Conservation (phyloP, 2,113 vertebrate species). For the Python bivittatus region DNA sequence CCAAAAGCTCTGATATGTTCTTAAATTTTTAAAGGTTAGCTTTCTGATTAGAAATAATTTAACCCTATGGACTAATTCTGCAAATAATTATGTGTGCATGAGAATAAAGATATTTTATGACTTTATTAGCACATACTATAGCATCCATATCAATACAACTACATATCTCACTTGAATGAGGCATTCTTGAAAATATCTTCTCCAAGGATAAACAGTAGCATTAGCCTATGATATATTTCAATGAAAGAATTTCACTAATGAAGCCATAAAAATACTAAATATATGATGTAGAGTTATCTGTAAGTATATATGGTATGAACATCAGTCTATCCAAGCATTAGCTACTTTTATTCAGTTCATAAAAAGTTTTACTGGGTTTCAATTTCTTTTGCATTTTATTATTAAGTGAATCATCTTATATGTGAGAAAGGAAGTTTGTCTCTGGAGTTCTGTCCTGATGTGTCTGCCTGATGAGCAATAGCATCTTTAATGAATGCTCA, state of each 20-base stretch:
- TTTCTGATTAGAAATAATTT: slow-evolving; percentile 4
- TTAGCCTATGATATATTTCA: neutral
- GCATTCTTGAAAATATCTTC: neutral
- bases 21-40: neutral
- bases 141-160: neutral
- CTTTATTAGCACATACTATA: neutral
- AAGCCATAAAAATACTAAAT: slow-evolving; percentile 32
- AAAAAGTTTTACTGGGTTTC: slow-evolving; percentile 29
- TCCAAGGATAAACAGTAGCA: neutral
- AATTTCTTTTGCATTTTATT: slow-evolving; percentile 36
- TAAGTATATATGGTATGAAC: slow-evolving; percentile 60
- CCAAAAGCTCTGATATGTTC: neutral
- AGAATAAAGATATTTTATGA: neutral
- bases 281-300: slow-evolving; percentile 35
- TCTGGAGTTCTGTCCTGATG: slow-evolving; percentile 48
- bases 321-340: slow-evolving; percentile 58
- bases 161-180: neutral
- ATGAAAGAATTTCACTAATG: neutral
- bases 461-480: slow-evolving; percentile 52
- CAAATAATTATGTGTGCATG: neutral
- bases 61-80: neutral
- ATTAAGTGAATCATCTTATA: slow-evolving; percentile 39
- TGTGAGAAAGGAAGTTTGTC: slow-evolving; percentile 40
- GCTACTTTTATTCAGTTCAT: slow-evolving; percentile 24
- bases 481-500: slow-evolving; percentile 62